Conservation (phyloP, 2,888 invertebrate species). For the Gortyna flavago region DNA sequence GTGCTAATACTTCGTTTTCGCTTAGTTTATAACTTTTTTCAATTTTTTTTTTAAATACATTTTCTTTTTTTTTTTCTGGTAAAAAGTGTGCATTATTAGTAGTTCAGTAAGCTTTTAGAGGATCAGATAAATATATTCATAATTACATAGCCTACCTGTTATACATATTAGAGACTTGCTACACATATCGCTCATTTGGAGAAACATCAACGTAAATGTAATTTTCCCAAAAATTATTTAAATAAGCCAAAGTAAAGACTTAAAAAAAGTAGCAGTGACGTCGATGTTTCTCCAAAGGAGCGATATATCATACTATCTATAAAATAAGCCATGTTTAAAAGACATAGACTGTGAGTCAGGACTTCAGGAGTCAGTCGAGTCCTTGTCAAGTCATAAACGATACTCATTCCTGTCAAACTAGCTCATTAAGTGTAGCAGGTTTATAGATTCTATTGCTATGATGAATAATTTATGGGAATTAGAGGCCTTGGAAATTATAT, state of each 20-base stretch:
- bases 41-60: too few relatives aligned
- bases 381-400: conserved; percentile 20
- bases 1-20: background rate
- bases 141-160: too few relatives aligned
- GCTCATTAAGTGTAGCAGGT: conserved; percentile 36
- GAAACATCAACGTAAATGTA: too few relatives aligned
- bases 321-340: conserved; percentile 13
- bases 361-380: too few relatives aligned
- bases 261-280: too few relatives aligned
- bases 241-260: too few relatives aligned
- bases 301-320: conserved; percentile 19
- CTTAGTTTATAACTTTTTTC: background rate
- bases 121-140: background rate
- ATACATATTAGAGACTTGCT: conserved; percentile 3
- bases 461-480: background rate
- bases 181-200: too few relatives aligned
- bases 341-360: conserved; percentile 33
- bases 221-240: too few relatives aligned
- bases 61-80: too few relatives aligned
- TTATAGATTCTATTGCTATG: background rate
- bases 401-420: conserved; percentile 19
- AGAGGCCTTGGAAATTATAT: background rate
- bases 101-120: background rate
- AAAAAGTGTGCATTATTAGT: too few relatives aligned
- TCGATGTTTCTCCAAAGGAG: too few relatives aligned